Conservation (phyloP, 2,113 vertebrate genomes). For the Taxidea taxus region DNA sequence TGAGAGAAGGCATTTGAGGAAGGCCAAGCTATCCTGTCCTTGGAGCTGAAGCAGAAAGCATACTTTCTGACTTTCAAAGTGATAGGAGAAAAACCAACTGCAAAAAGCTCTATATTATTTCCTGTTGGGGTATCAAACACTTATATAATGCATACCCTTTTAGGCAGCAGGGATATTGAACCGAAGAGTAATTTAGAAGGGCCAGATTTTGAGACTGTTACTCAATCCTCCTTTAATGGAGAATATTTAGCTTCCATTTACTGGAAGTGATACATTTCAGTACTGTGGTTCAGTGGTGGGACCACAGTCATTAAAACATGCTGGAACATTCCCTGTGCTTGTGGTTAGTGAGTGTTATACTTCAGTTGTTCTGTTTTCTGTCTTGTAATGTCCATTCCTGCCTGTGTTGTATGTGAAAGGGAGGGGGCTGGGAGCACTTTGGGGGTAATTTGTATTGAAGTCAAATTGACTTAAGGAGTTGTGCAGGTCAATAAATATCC, state of each 20-base stretch:
- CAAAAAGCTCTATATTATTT: background rate
- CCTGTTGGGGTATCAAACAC: background rate
- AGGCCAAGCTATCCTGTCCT: background rate
- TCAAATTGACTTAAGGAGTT: slow-evolving; percentile 48
- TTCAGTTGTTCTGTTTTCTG: slow-evolving; percentile 62
- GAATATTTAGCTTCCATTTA: slow-evolving; percentile 52
- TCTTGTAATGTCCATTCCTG: slow-evolving; percentile 42
- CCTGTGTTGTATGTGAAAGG: background rate
- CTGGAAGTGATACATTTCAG: background rate
- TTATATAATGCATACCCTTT: background rate
- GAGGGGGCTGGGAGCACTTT: background rate
- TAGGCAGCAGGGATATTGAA: slow-evolving; percentile 29
- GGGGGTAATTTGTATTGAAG: slow-evolving; percentile 36
- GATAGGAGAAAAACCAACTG: background rate
- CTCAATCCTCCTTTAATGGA: slow-evolving; percentile 44
- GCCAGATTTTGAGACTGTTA: slow-evolving; percentile 34
- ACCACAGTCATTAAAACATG: background rate
- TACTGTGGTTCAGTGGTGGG: background rate
- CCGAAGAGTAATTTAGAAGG: slow-evolving; percentile 21
- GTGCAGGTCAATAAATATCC: slow-evolving; percentile 46
- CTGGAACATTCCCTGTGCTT: slow-evolving; percentile 10
- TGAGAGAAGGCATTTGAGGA: background rate
- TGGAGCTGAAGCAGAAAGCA: background rate
- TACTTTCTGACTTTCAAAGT: background rate
- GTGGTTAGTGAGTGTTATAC: slow-evolving; percentile 2